Conservation (phyloP, 1,140 invertebrate genomes). For the Cryptotermes secundus region DNA sequence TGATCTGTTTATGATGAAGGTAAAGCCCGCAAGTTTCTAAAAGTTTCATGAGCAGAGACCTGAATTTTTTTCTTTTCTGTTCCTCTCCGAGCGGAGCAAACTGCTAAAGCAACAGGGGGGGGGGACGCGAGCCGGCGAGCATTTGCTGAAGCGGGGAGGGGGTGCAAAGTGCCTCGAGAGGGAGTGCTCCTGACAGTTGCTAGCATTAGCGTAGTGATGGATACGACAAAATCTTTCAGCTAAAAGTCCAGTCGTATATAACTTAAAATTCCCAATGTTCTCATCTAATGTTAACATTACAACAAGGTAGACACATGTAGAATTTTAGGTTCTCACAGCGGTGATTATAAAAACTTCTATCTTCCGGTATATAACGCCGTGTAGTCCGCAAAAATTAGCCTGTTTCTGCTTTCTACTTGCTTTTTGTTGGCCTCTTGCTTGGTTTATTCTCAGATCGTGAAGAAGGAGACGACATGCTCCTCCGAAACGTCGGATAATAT, state of each 20-base stretch:
- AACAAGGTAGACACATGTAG: too few relatives aligned
- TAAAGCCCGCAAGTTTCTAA: not conserved
- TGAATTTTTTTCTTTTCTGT: slow-evolving; percentile 10
- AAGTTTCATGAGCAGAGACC: not conserved
- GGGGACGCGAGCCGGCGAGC: not conserved
- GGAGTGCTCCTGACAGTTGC: slow-evolving; percentile 22
- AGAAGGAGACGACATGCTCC: too few relatives aligned
- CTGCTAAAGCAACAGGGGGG: slow-evolving; percentile 22
- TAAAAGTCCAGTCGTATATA: not conserved
- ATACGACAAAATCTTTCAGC: slow-evolving; percentile 28
- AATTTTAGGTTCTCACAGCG: too few relatives aligned
- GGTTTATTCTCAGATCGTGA: too few relatives aligned
- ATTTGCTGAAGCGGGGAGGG: not conserved
- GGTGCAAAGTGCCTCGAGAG: slow-evolving; percentile 21
- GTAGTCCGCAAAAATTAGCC: too few relatives aligned
- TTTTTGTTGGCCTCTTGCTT: too few relatives aligned
- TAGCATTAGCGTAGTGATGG: slow-evolving; percentile 26
- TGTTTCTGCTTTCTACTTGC: too few relatives aligned
- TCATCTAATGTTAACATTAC: too few relatives aligned
- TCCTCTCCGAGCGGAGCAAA: not conserved
- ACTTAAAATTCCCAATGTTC: not conserved
- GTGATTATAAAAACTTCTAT: too few relatives aligned
- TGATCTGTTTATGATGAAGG: not conserved
- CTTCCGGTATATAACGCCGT: too few relatives aligned
- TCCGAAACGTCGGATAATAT: too few relatives aligned